A percentile compares a stretch with the other conserved stretches of the same genome.
These are phyloP conservation scores for Polydrusus pterygomalis DNA, from an alignment of 2,888 invertebrate genomes.

Conservation along the genomic window DNA sequence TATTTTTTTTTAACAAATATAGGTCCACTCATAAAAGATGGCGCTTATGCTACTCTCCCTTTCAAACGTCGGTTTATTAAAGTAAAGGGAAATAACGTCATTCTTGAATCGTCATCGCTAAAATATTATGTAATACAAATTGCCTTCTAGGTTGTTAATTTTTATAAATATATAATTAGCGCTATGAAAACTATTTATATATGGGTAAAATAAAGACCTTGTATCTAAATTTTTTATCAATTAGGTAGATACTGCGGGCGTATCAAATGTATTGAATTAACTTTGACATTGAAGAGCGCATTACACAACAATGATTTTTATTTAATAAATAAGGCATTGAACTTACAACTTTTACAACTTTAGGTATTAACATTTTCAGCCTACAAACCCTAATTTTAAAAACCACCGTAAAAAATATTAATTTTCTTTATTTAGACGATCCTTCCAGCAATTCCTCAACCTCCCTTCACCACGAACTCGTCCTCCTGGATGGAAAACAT, in stretches of 20 bases:
- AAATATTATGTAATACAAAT: background rate
- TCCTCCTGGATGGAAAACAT: constrained; percentile 63
- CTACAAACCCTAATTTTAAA: too few species aligned
- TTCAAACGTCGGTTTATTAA: too few species aligned
- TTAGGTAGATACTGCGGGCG: too few species aligned
- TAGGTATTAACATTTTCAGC: too few species aligned
- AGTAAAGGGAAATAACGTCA: too few species aligned
- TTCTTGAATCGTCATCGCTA: too few species aligned
- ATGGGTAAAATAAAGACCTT: constrained; percentile 5
- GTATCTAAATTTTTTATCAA: constrained; percentile 13
- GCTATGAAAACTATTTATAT: constrained; percentile 7
- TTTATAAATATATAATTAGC: constrained; percentile 14
- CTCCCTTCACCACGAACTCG: constrained; percentile 60
- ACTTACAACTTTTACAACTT: too few species aligned
- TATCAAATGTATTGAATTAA: constrained; percentile 13
- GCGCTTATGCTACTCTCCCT: too few species aligned
- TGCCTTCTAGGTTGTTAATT: background rate
- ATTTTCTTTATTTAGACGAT: background rate
- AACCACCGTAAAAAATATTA: background rate
- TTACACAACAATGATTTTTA: constrained; percentile 5
- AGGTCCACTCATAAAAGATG: too few species aligned
- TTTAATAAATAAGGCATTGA: constrained; percentile 24
- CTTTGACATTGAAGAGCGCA: constrained; percentile 12
- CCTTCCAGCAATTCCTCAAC: background rate
- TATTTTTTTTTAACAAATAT: too few species aligned